Base-by-base conservation (phyloP, 2,888 invertebrate species). In the Pardosa pseudoannulata region DNA sequence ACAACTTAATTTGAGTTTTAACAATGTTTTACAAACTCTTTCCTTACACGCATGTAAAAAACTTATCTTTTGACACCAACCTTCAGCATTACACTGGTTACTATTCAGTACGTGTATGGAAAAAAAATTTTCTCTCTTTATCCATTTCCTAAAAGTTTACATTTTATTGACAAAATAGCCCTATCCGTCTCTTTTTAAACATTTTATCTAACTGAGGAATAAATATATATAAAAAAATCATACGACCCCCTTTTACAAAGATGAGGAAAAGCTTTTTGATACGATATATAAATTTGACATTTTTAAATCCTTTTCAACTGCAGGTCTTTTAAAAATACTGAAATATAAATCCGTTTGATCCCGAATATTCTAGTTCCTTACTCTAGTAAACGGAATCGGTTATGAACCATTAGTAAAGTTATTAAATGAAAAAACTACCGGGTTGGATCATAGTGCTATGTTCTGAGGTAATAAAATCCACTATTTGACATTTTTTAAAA, bases 291-390 rank as follows among this genome's bases (percentile, higher is more conserved):
- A 62, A 62, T 23, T 46, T 46, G 46, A 46, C 46, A 16, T 16
- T 16, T 46, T 46, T 46, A 46, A 16, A 46, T 46, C 46, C 16
- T 9, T 46, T 46, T 46, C 46, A 46, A 46, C n/a, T 46, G 46
- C n/a, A 2, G n/a, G 16, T 16, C 46, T 46, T 16, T 46, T 16
- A 11, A 46, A 16, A 16, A 46, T 46, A 46, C 46, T 16, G 46
- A 46, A 46, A 46, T 46, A 46, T 46, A 46, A 46, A 46, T 7
- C 46, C 46, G n/a, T 46, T 46, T 46, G 46, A 46, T 46, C 11
- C 46, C 36, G 36, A 36, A 36, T 36, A 36, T 36, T 36, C 36
- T 36, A 36, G n/a, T 19, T 1, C n/a, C n/a, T 50, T 50, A 50
- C 50, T 9, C 16, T 50, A 0, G n/a, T 0, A 19, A 19, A 19